Evolutionary conservation across 1,140 invertebrate genomes (phyloP), one percentile per base, ranked within the genome.

Genomic region (Lanistes nyassanus): DNA sequence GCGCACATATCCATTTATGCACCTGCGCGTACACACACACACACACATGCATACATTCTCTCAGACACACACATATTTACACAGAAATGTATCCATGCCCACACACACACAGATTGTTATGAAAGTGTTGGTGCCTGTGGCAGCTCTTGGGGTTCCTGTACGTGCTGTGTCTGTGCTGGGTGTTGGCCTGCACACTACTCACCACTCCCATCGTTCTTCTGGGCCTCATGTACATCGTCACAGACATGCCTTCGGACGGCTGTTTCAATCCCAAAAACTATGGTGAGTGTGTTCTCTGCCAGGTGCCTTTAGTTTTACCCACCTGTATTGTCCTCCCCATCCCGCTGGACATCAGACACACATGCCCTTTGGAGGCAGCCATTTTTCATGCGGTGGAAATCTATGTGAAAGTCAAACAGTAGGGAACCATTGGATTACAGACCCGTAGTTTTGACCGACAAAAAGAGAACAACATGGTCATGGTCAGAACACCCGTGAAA

Each of bases 251-350:
- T 76, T 19, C 65, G 78, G 29, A 68, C 5, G 64, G 31, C 47
- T 74, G 73, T 68, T 79, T 87, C 29, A 73, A 87, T 73, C 81
- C 82, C 51, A 77, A 78, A 64, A 71, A 82, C 77, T 87, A 85
- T 74, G 85, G 85, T 85, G 81, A 81, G 78, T 42, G 31, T 39
- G 11, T 26, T 23, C 3, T 56, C 5, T 55, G 9, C 39, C n/a
- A n/a, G 13, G 13, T 11, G 19, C 67, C 34, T 69, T 69, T 34
- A 13, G 13, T 34, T 34, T 34, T 5, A 26, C 23, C 58, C 4
- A 29, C 72, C 7, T 58, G 68, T 31, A 9, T 26, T 60, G 60
- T 26, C 37, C 39, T 56, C 36, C 21, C n/a, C n/a, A n/a, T n/a
- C n/a, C n/a, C n/a, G n/a, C n/a, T n/a, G n/a, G n/a, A n/a, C n/a